Conservation (phyloP, 2,797 vertebrate species). For the Prunella strophiata region DNA sequence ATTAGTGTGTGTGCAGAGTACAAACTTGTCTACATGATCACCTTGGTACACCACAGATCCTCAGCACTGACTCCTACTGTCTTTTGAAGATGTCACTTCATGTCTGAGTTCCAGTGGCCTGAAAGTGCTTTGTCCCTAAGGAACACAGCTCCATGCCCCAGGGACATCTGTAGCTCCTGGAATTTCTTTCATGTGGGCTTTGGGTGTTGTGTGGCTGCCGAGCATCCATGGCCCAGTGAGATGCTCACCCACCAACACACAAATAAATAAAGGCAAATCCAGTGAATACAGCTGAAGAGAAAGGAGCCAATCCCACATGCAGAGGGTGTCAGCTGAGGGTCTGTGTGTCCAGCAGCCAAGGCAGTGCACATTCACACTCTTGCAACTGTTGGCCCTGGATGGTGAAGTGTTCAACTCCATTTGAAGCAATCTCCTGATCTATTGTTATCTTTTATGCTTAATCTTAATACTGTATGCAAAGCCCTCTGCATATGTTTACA, state of each 20-base stretch:
- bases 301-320: background rate
- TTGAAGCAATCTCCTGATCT: background rate
- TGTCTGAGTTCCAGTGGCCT: background rate
- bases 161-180: background rate
- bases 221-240: background rate
- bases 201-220: background rate
- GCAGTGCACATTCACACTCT: background rate
- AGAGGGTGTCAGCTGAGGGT: background rate
- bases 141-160: background rate
- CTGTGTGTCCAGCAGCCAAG: background rate
- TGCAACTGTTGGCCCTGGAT: background rate
- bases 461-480: background rate
- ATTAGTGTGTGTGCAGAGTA: background rate
- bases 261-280: background rate
- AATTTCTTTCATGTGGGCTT: background rate
- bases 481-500: background rate
- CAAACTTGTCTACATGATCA: background rate
- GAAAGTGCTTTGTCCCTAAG: accelerated
- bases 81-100: background rate
- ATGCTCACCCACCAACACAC: background rate
- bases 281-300: background rate
- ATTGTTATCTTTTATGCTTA: background rate
- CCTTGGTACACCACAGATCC: background rate
- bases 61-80: background rate
- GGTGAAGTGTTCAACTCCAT: background rate